Conservation (phyloP, 2,888 invertebrate species). For the Lasioglossum villosulum region DNA sequence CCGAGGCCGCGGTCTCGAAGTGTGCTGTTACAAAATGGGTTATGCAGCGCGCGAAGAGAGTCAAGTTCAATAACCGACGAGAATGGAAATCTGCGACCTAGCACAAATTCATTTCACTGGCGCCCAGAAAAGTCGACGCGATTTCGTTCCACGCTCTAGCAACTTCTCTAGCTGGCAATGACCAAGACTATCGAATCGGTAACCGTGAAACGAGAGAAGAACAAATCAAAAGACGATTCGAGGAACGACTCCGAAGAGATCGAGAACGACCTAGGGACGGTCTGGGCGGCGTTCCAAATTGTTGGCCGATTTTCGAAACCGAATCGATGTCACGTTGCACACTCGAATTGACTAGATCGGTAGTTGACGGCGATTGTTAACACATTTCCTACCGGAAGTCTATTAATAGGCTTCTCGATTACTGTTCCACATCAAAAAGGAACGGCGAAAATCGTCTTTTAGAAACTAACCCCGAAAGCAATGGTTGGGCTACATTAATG, state of each 20-base stretch:
- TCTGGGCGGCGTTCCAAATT: not conserved
- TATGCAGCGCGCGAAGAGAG: conserved; percentile 83
- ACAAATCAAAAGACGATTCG: not conserved
- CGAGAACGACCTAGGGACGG: not conserved
- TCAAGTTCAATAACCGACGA: conserved; percentile 80
- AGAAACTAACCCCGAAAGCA: not conserved
- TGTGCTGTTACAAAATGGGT: conserved; percentile 85
- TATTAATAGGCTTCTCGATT: too few relatives aligned
- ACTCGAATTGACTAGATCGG: not conserved
- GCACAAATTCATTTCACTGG: conserved; percentile 60
- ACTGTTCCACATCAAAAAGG: not conserved
- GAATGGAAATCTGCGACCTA: conserved; percentile 60
- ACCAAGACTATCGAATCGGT: not conserved
- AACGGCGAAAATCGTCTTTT: not conserved
- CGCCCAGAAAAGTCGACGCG: conserved; percentile 32
- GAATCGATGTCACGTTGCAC: not conserved
- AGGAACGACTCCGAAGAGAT: not conserved
- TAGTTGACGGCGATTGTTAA: too few relatives aligned
- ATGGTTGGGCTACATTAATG: too few relatives aligned
- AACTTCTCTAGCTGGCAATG: conserved; percentile 24
- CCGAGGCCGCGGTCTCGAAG: conserved; percentile 73
- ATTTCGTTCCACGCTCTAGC: conserved; percentile 52
- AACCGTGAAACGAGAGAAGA: not conserved
- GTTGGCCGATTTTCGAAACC: not conserved
- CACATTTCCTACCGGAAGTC: too few relatives aligned